Base-by-base conservation (phyloP, 1,140 invertebrate species). In the Bombus balteatus region DNA sequence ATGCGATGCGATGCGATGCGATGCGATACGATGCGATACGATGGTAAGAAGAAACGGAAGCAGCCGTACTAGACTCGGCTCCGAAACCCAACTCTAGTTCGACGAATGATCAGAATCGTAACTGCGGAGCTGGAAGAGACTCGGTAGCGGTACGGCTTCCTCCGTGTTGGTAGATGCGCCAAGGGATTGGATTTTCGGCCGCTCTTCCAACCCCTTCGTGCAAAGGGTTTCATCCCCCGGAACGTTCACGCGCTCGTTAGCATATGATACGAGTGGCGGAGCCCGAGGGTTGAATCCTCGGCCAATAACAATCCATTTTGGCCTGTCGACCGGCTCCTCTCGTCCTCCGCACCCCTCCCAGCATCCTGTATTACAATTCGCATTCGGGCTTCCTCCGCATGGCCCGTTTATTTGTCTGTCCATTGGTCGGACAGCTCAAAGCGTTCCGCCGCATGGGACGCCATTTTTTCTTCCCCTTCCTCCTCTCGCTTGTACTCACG, bases 221-320 rank as follows among this genome's bases (percentile, higher is more conserved):
- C 57, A 77, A 85, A 85, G 87, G 89, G 83, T 89, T 84, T 88
- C 86, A 71, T 80, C 87, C 84, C 85, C 82, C 79, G 90, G 81
- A 87, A 87, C 78, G 87, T 83, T 89, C 84, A 89, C 92, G 91
- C 81, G 89, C 91, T 93, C 92, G 92, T 93, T 93, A 93, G 91
- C 92, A 93, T 93, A 93, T 93, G 90, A 92, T 91, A 91, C 85
- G 89, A 73, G 85, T 28, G 71, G 80, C 71, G 57, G 82, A 73
- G 82, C 77, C 68, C 89, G 89, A 92, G 92, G 92, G 92, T 91
- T 91, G 78, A 90, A 91, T 92, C 68, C 92, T 91, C 92, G 87
- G 89, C 92, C 92, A 93, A 93, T 93, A 92, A 93, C 91, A 90
- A 91, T 93, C 87, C 91, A 89, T 92, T 89, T 85, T 87, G 75